phyloP scores from a whole-genome alignment of 2,888 invertebrate genomes.

The Chrysomela aeneicollis region DNA sequence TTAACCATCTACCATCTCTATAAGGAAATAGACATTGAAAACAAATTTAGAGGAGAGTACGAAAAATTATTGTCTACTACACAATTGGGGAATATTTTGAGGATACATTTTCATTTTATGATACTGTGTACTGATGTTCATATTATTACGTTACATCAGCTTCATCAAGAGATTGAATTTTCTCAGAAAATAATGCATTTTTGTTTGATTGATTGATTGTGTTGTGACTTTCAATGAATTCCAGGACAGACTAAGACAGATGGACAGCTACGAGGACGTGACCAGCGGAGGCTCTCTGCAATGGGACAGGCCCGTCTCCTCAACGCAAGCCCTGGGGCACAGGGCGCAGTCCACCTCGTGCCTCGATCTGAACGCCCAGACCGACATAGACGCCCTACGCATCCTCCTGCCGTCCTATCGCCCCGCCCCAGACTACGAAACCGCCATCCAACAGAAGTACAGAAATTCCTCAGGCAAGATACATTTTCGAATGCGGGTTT shows the following conservation, averaged over 20 bases:
- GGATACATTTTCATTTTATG: no score
- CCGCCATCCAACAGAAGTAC: constrained; percentile 88
- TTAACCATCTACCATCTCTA: no score
- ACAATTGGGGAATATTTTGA: no score
- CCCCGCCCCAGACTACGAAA: constrained; percentile 94
- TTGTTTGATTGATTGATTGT: no score
- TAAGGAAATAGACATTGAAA: no score
- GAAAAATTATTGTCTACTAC: no score
- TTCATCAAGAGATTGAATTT: no score
- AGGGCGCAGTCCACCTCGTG: constrained; percentile 73
- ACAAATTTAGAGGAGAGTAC: no score
- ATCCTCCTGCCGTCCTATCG: constrained; percentile 85
- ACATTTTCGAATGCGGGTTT: no score
- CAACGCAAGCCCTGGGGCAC: constrained; percentile 60
- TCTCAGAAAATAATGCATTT: no score
- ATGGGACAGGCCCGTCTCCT: constrained; percentile 60
- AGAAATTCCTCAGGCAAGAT: constrained; percentile 63
- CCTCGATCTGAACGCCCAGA: constrained; percentile 66
- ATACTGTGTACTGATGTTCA: no score
- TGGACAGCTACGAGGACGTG: constrained; percentile 58
- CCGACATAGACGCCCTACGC: constrained; percentile 67
- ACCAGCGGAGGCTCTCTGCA: constrained; percentile 51
- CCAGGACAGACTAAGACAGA: constrained; percentile 50
- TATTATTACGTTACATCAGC: no score
- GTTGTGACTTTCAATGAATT: neutral